phyloP scores from a whole-genome alignment of 2,797 vertebrate genomes.

The Periparus ater region DNA sequence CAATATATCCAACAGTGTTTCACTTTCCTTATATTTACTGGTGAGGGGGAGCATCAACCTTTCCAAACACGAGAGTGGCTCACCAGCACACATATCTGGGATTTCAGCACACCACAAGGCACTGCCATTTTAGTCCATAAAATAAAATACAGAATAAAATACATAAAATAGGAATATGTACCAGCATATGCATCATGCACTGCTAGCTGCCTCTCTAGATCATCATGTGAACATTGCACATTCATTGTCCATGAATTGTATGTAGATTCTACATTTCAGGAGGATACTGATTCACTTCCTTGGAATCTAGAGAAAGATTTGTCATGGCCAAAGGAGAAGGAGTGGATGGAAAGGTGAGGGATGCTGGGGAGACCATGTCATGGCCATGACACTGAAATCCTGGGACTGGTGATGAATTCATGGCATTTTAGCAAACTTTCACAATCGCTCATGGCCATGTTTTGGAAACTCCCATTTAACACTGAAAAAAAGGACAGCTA shows the following conservation, averaged over 20 bases:
- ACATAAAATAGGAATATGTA: neutral
- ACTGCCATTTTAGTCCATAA: neutral
- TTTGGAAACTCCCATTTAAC: neutral
- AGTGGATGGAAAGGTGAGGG: neutral
- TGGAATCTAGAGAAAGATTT: neutral
- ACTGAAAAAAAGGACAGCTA: too few relatives aligned
- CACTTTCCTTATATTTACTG: neutral
- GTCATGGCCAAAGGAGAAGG: neutral
- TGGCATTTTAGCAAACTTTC: neutral
- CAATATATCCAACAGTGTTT: neutral
- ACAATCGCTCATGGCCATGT: neutral
- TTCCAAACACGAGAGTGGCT: neutral
- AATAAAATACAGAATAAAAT: too few relatives aligned
- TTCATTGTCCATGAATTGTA: slow-evolving; percentile 11
- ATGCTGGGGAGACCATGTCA: rapidly evolving
- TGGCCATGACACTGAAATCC: neutral
- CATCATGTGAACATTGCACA: neutral
- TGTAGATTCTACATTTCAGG: neutral
- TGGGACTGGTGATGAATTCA: neutral
- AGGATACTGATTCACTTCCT: neutral
- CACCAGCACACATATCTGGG: neutral
- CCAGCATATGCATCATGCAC: slow-evolving; percentile 7
- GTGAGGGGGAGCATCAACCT: neutral
- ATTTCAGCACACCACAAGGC: neutral
- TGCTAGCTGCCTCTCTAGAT: slow-evolving; percentile 29